Evolutionary conservation across 2,888 invertebrate species (phyloP), one percentile per base, ranked within the genome.

Genomic region (Neoaliturus tenellus): DNA sequence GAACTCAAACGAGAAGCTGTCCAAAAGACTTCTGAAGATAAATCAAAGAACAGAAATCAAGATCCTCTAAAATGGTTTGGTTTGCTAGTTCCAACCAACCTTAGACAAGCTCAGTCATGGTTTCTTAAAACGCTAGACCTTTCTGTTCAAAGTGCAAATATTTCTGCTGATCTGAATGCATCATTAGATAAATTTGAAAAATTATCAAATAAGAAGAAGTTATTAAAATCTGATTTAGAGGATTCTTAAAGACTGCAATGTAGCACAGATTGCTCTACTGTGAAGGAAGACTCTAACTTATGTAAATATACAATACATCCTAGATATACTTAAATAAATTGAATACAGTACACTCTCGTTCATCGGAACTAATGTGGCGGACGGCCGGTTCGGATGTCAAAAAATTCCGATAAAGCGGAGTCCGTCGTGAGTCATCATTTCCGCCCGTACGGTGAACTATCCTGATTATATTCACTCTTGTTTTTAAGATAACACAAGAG

Each of bases 61-160:
- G 93, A 98, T 89, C 97, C 98, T 0, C 89, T 97, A 39, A 94
- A 93, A 86, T 97, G 97, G 97, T 98, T 98, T 91, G 97, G 97
- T 14, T 93, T 97, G 51, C 90, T 98, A 44, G 96, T 97, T 0
- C 97, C 98, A 0, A 94, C 95, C 88, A 94, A 95, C 89, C 91
- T 98, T 88, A 93, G 95, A 88, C 93, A 92, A 86, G 96, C 97
- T 0, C 96, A 96, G 89, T 92, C 92, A 81, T 93, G 94, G 88
- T 98, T 96, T 89, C 93, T 94, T 88, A 94, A 94, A 87, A 92
- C 95, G 0, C 88, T 96, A 8, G 93, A 94, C 84, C 92, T 93
- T 89, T 91, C 93, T 44, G 92, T 94, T 14, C 94, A 95, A 89
- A 93, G 94, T 89, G 94, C 93, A 0, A 96, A 96, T 91, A 90